Evolutionary conservation across 2,888 invertebrate species (phyloP).

Genomic region (Phasia obesa): DNA sequence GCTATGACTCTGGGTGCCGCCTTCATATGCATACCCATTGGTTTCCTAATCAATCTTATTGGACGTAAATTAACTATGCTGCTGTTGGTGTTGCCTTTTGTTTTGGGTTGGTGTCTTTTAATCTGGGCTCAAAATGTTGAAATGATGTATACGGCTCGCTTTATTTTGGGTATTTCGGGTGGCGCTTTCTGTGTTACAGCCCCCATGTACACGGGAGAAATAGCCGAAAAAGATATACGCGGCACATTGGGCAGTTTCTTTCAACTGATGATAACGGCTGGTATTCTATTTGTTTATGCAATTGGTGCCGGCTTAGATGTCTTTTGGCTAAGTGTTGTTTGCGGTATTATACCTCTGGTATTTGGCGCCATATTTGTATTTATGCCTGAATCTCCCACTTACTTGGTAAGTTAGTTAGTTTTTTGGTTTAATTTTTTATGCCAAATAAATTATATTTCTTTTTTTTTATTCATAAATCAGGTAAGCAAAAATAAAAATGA

Average conservation of each 20-base stretch:
- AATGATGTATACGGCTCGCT: constrained; percentile 81
- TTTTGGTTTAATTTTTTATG: not conserved
- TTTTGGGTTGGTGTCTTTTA: constrained; percentile 88
- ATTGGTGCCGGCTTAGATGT: constrained; percentile 83
- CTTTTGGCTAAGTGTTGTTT: constrained; percentile 79
- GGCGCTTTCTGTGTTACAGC: constrained; percentile 93
- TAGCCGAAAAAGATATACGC: constrained; percentile 91
- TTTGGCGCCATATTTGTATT: constrained; percentile 89
- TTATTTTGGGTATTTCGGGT: constrained; percentile 81
- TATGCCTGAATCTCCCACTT: constrained; percentile 94
- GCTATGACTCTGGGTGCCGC: constrained; percentile 89
- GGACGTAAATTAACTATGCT: constrained; percentile 88
- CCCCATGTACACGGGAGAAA: constrained; percentile 93
- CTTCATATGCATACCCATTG: constrained; percentile 88
- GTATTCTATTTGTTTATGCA: constrained; percentile 90
- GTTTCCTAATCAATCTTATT: constrained; percentile 86
- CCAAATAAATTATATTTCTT: not conserved
- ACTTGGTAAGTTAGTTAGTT: constrained; percentile 83
- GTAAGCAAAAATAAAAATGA: constrained; percentile 84
- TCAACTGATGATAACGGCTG: constrained; percentile 92
- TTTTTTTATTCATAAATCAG: constrained; percentile 73
- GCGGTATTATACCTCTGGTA: constrained; percentile 84
- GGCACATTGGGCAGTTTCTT: constrained; percentile 94
- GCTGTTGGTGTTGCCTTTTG: constrained; percentile 85
- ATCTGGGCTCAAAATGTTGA: constrained; percentile 87